Percentiles rank a stretch among this genome's conserved stretches.
These are phyloP conservation scores for Fopius arisanus DNA, from an alignment of 1,140 invertebrate genomes.

Conservation along the genomic window DNA sequence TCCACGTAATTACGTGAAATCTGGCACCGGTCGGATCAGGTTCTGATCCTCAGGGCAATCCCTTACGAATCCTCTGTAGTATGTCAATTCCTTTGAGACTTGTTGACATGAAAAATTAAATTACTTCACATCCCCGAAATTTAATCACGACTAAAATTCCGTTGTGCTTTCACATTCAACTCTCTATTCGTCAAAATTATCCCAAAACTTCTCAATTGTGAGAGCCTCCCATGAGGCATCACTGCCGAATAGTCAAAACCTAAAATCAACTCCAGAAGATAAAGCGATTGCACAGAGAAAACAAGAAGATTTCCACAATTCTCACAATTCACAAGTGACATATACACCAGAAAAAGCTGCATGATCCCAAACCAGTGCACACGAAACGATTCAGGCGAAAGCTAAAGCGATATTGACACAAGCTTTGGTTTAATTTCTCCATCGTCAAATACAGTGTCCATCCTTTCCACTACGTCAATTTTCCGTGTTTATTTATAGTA, in stretches of 20 bases:
- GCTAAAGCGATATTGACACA: constrained; percentile 62
- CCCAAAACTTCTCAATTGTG: background rate
- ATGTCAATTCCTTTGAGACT: no score
- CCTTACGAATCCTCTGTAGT: no score
- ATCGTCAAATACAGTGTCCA: constrained; percentile 59
- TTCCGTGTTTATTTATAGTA: constrained; percentile 34
- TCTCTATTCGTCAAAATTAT: no score
- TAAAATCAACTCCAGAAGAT: background rate
- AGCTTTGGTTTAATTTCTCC: constrained; percentile 63
- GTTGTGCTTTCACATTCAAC: no score
- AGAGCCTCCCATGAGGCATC: background rate
- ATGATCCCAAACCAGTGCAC: background rate
- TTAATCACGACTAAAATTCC: no score
- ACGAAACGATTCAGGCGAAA: constrained; percentile 49
- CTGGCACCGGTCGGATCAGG: no score
- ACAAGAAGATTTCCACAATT: background rate
- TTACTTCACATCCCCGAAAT: no score
- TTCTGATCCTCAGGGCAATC: no score
- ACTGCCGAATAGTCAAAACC: no score
- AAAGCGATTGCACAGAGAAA: constrained; percentile 4
- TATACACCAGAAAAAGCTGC: background rate
- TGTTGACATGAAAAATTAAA: no score
- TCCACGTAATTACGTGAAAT: no score
- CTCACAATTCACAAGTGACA: background rate
- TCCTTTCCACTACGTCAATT: constrained; percentile 37